Conservation (phyloP, 2,888 invertebrate genomes). For the Schizaphis graminum region DNA sequence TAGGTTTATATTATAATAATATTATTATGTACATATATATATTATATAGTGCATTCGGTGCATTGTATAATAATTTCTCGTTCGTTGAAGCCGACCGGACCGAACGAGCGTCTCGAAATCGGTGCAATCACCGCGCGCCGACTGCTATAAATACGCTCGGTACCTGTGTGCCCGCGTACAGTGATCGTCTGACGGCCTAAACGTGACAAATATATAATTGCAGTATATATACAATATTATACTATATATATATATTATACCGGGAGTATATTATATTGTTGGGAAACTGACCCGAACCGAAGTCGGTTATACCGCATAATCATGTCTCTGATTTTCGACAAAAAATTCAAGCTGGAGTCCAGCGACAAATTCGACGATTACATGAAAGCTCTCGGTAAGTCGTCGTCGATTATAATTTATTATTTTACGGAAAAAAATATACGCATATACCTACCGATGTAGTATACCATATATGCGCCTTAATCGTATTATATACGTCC, state of each 20-base stretch:
- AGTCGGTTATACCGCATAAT: not conserved
- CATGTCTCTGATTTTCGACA: conserved; percentile 65
- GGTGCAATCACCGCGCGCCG: not conserved
- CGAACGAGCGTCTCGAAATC: not conserved
- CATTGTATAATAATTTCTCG: not conserved
- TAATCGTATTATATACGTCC: not conserved
- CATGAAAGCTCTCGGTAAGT: conserved; percentile 89
- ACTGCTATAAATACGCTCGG: conserved; percentile 33
- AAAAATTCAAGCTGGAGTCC: conserved; percentile 82
- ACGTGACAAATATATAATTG: not conserved
- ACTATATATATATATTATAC: too few relatives aligned
- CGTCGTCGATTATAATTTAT: conserved; percentile 14
- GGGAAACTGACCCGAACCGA: not conserved
- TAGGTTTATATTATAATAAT: not conserved
- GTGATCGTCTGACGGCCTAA: conserved; percentile 33
- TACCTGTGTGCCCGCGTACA: not conserved
- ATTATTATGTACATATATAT: not conserved
- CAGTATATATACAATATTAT: not conserved
- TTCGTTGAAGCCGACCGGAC: not conserved
- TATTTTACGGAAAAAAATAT: not conserved
- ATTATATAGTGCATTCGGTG: not conserved
- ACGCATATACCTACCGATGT: not conserved
- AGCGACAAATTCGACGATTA: conserved; percentile 92
- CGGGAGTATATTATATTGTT: not conserved
- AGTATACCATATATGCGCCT: not conserved